Base-by-base conservation (phyloP, 2,888 invertebrate genomes). In the Callosobruchus maculatus region DNA sequence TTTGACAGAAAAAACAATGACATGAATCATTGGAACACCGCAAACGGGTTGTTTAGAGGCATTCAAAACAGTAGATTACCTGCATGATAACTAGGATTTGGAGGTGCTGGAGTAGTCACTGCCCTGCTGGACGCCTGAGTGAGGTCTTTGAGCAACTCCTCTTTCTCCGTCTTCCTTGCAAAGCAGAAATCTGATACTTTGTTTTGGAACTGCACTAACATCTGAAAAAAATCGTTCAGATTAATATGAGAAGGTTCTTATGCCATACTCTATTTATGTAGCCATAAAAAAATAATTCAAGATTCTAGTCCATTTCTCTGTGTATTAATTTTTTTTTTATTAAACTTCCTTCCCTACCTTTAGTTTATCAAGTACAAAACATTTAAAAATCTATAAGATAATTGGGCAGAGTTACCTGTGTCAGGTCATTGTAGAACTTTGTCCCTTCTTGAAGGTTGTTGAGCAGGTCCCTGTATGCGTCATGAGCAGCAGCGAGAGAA, bases 141-240 rank as follows among this genome's bases (percentile, higher is more conserved):
- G 75, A 99, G 90, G 88, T 98, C 98, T 87, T 97, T 95, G 87
- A 99, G 88, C 80, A 99, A 88, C 87, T 99, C 99, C 82, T 99
- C 99, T 87, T 99, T 99, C 88, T 99, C 99, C 0, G 99, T 99
- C 89, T 97, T 97, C 49, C 99, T 94, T 67, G 99, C 99, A 88
- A 99, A 99, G 87, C 97, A 97, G 88, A 95, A 99, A 89, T 99
- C 99, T 7, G 95, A 93, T 76, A 99, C 96, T 89, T 99, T 99
- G 88, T 95, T 97, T 90, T 99, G 99, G 89, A 98, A 97, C 74
- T 94, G 93, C 21, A 99, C 93, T 85, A 99, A 89, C 82, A 99
- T 88, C 90, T 97, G 90, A 72, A 80, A 79, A n/a, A n/a, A n/a
- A n/a, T n/a, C n/a, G n/a, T n/a, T n/a, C n/a, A n/a, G n/a, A n/a